phyloP scores from a whole-genome alignment of 2,888 invertebrate genomes.

The Heliconius charithonia region DNA sequence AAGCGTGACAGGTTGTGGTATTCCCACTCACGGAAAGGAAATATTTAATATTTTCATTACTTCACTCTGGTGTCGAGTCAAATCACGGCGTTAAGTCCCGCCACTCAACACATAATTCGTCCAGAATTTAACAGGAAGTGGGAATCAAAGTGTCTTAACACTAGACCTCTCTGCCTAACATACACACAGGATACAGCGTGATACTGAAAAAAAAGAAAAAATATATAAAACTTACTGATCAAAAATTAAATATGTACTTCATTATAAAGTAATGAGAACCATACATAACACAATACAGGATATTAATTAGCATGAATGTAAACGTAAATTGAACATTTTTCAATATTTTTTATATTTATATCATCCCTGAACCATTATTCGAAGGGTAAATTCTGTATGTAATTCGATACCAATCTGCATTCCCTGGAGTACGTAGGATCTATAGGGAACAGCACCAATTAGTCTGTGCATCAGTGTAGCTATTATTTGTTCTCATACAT shows the following conservation, averaged over 20 bases:
- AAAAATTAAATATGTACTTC: background rate
- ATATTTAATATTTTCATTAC: too few relatives aligned
- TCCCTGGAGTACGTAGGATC: constrained; percentile 6
- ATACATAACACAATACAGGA: background rate
- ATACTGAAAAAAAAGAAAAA: too few relatives aligned
- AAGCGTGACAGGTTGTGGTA: too few relatives aligned
- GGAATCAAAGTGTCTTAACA: too few relatives aligned
- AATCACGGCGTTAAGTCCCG: too few relatives aligned
- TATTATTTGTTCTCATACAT: background rate
- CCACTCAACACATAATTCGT: too few relatives aligned
- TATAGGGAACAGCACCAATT: constrained; percentile 15
- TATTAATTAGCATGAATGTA: background rate
- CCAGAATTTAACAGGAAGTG: too few relatives aligned
- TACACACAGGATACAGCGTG: too few relatives aligned
- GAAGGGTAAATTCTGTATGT: constrained; percentile 13
- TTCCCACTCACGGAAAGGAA: too few relatives aligned
- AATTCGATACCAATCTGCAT: constrained; percentile 11
- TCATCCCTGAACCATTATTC: constrained; percentile 8
- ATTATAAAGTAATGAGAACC: background rate
- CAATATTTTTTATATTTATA: background rate
- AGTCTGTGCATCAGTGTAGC: constrained; percentile 9
- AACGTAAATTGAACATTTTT: background rate
- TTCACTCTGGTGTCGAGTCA: too few relatives aligned
- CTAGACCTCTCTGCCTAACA: too few relatives aligned
- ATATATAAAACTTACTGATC: too few relatives aligned